Percentiles rank a stretch among this genome's conserved stretches.
Conservation (phyloP, 2,113 vertebrate species). For the Eidolon helvum region DNA sequence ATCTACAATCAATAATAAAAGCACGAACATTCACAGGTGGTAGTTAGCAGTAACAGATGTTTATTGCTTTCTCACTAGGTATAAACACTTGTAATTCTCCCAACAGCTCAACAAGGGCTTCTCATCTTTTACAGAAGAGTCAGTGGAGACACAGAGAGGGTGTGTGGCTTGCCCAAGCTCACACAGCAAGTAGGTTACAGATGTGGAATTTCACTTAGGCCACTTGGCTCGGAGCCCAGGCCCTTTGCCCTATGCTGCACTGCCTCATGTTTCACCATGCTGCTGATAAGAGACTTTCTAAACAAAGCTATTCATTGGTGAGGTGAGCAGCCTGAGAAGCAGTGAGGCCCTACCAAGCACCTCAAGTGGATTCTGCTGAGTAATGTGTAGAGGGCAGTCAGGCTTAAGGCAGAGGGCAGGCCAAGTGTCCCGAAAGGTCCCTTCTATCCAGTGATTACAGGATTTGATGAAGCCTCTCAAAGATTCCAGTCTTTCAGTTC, state of each 20-base stretch:
- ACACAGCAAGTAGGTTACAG: background rate
- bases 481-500: background rate
- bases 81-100: background rate
- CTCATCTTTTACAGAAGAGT: background rate
- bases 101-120: background rate
- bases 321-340: background rate
- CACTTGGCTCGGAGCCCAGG: background rate
- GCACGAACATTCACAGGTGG: background rate
- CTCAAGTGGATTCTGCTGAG: background rate
- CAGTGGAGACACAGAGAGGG: background rate
- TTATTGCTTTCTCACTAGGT: background rate
- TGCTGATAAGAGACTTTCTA: slow-evolving; percentile 20
- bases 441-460: background rate
- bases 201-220: background rate
- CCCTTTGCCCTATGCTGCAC: background rate
- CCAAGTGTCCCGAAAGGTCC: background rate
- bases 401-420: background rate
- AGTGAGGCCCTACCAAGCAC: background rate
- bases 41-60: background rate
- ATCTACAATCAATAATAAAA: background rate
- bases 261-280: background rate
- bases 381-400: background rate
- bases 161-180: background rate
- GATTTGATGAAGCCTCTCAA: background rate
- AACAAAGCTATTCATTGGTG: background rate